Conservation (phyloP, 2,113 vertebrate species). For the Todiramphus chloris region DNA sequence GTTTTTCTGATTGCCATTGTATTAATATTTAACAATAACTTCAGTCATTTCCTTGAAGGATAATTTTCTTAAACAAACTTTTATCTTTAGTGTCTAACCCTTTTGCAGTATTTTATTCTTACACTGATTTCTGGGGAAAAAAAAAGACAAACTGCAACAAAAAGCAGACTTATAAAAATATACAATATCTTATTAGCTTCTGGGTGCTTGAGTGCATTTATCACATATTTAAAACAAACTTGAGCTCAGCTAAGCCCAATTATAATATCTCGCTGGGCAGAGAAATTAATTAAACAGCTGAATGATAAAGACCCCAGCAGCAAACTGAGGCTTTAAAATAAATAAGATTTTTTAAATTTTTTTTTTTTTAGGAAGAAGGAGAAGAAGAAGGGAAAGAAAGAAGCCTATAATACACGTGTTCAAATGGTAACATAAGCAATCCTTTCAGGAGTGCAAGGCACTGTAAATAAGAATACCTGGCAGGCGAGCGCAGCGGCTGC, state of each 20-base stretch:
- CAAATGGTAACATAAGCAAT: background rate
- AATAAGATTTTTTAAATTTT: background rate
- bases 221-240: constrained; percentile 63
- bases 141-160: constrained; percentile 32
- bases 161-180: constrained; percentile 65
- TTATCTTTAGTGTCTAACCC: constrained; percentile 30
- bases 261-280: constrained; percentile 70
- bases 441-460: constrained; percentile 22
- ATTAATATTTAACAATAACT: constrained; percentile 66
- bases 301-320: constrained; percentile 66
- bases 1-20: constrained; percentile 47
- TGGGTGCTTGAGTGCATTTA: constrained; percentile 54
- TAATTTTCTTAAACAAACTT: constrained; percentile 59
- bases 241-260: constrained; percentile 59
- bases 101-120: constrained; percentile 32
- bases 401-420: background rate
- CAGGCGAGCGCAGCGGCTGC: background rate
- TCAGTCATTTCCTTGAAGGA: constrained; percentile 45
- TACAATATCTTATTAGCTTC: constrained; percentile 62
- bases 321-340: constrained; percentile 62
- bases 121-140: constrained; percentile 11
- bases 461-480: constrained; percentile 56
- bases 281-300: constrained; percentile 74
- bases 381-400: background rate
- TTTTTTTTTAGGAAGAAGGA: background rate